A percentile compares a stretch with the other conserved stretches of the same genome.
These are phyloP conservation scores for Seriola aureovittata DNA, from an alignment of 2,113 vertebrate species.

Conservation along the genomic window DNA sequence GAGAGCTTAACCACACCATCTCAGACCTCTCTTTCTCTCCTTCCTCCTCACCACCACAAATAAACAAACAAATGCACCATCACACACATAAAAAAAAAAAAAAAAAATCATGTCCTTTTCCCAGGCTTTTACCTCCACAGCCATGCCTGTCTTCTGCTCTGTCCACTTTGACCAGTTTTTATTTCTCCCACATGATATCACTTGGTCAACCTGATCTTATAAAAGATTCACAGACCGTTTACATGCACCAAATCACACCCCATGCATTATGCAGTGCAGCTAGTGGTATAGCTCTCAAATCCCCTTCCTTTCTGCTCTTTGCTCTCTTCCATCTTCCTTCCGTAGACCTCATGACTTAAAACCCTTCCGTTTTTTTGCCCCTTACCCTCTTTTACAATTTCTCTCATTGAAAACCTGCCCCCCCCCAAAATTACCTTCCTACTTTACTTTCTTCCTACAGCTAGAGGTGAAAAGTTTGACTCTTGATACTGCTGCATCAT, in stretches of 20 bases:
- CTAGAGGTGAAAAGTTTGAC: constrained; percentile 55
- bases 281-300: constrained; percentile 37
- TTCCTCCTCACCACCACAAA: constrained; percentile 23
- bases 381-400: constrained; percentile 11
- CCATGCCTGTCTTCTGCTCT: constrained; percentile 12
- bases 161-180: constrained; percentile 62
- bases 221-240: constrained; percentile 78
- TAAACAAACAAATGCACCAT: constrained; percentile 36
- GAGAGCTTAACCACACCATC: constrained; percentile 53
- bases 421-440: not conserved
- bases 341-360: constrained; percentile 9
- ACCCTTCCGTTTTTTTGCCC: constrained; percentile 8
- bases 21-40: constrained; percentile 7
- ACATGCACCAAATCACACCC: constrained; percentile 77
- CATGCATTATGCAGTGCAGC: constrained; percentile 77
- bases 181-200: constrained; percentile 53
- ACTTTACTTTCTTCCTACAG: constrained; percentile 6
- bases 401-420: constrained; percentile 23
- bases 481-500: constrained; percentile 47
- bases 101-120: constrained; percentile 57
- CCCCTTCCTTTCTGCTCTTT: constrained; percentile 44
- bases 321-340: constrained; percentile 27
- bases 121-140: constrained; percentile 28
- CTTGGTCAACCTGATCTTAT: constrained; percentile 74
- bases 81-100: constrained; percentile 56